phyloP scores from a whole-genome alignment of 2,113 vertebrate genomes.

The Typhlomys cinereus region DNA sequence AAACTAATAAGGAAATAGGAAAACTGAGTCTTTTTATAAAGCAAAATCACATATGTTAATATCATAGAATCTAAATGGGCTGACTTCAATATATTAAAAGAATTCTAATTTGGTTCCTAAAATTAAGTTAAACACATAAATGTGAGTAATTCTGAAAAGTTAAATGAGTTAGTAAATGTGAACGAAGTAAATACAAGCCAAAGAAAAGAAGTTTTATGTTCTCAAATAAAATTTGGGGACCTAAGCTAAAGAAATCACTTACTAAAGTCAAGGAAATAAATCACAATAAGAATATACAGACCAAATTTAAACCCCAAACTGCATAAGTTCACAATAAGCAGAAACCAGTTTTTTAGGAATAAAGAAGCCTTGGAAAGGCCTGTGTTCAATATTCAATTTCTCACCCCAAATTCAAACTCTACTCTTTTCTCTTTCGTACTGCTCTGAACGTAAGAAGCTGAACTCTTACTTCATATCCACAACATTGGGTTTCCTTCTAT shows the following conservation, averaged over 20 bases:
- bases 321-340: not conserved
- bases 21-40: not conserved
- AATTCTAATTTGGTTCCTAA: not conserved
- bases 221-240: not conserved
- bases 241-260: not conserved
- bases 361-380: not conserved
- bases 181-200: not conserved
- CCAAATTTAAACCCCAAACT: not conserved
- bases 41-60: not conserved
- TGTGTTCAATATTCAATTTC: not conserved
- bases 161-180: not conserved
- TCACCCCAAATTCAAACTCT: not conserved
- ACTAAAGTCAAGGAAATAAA: not conserved
- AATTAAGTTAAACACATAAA: slow-evolving; percentile 5
- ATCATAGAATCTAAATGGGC: not conserved
- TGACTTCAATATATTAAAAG: not conserved
- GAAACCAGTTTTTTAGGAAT: not conserved
- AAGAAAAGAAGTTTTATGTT: not conserved
- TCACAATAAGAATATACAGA: not conserved
- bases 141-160: not conserved
- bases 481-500: not conserved
- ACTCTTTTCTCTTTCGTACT: not conserved
- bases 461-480: not conserved
- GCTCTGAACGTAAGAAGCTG: not conserved
- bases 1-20: slow-evolving; percentile 15